Evolutionary conservation across 2,888 invertebrate genomes (phyloP).

Genomic region (Agrilus mali): DNA sequence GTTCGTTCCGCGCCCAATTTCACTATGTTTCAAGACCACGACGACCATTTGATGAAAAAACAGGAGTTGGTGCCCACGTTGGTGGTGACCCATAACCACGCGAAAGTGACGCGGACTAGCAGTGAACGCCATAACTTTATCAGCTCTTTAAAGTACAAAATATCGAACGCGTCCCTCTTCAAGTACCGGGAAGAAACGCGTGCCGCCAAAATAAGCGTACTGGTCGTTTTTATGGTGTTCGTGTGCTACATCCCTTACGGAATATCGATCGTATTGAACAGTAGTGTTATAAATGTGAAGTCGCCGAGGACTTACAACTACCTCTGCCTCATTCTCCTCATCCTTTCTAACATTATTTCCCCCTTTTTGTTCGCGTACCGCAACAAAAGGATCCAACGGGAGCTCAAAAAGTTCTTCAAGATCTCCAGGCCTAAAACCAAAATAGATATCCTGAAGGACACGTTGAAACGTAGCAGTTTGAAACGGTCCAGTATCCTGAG

Average conservation of each 20-base stretch:
- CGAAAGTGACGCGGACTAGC: slow-evolving; percentile 41
- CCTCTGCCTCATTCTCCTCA: slow-evolving; percentile 42
- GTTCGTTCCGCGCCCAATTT: slow-evolving; percentile 30
- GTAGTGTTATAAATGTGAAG: slow-evolving; percentile 18
- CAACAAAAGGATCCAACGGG: slow-evolving; percentile 50
- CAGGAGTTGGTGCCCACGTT: neutral
- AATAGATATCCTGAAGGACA: neutral
- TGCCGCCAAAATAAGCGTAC: slow-evolving; percentile 73
- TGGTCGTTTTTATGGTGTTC: slow-evolving; percentile 57
- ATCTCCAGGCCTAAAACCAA: slow-evolving; percentile 25
- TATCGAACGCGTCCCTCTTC: slow-evolving; percentile 75
- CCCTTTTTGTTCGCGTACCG: slow-evolving; percentile 69
- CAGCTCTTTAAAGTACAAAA: slow-evolving; percentile 61
- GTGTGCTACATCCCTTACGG: slow-evolving; percentile 40
- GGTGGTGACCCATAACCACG: slow-evolving; percentile 6
- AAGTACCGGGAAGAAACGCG: slow-evolving; percentile 79
- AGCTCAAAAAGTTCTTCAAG: slow-evolving; percentile 39
- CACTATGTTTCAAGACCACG: slow-evolving; percentile 14
- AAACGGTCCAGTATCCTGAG: slow-evolving; percentile 1
- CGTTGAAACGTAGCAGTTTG: slow-evolving; percentile 1
- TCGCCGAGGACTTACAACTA: slow-evolving; percentile 38
- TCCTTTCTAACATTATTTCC: slow-evolving; percentile 51
- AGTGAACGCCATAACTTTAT: slow-evolving; percentile 51
- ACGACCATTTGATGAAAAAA: neutral
- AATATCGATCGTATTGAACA: slow-evolving; percentile 26